Conservation (phyloP, 2,888 invertebrate species). For the Sturmia bella region DNA sequence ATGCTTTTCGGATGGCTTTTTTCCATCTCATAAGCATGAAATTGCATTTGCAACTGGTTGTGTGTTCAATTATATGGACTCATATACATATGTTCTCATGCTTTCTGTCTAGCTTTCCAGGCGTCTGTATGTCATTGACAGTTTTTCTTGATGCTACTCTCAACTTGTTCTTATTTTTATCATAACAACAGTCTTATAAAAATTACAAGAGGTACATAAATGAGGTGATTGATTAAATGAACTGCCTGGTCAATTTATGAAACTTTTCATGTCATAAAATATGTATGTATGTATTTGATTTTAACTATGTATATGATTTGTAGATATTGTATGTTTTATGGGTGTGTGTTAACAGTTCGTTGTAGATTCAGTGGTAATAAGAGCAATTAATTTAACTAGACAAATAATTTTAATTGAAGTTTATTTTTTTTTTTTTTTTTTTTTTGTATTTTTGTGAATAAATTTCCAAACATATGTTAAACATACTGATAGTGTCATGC, state of each 20-base stretch:
- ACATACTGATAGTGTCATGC: not conserved
- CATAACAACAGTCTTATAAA: not conserved
- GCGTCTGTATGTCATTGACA: too few relatives aligned
- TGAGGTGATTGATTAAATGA: not conserved
- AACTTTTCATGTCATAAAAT: not conserved
- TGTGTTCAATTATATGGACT: too few relatives aligned
- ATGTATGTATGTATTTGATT: too few relatives aligned
- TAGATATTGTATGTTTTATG: not conserved
- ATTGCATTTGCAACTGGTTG: too few relatives aligned
- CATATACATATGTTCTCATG: too few relatives aligned
- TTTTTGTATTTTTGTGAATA: constrained; percentile 1
- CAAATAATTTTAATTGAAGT: constrained; percentile 45
- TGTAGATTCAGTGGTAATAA: constrained; percentile 45
- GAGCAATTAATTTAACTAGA: constrained; percentile 63
- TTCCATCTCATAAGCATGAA: too few relatives aligned
- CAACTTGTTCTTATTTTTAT: not conserved
- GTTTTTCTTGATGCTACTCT: too few relatives aligned
- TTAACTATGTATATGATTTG: not conserved
- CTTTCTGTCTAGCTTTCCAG: too few relatives aligned
- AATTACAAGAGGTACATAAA: not conserved
- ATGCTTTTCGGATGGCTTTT: too few relatives aligned
- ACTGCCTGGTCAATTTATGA: not conserved
- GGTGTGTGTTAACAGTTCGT: not conserved
- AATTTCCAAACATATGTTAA: not conserved
- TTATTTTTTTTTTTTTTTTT: constrained; percentile 18